These are phyloP conservation scores for Lepilemur septentrionalis DNA, from an alignment of 2,797 vertebrate genomes.

Conservation along the genomic window DNA sequence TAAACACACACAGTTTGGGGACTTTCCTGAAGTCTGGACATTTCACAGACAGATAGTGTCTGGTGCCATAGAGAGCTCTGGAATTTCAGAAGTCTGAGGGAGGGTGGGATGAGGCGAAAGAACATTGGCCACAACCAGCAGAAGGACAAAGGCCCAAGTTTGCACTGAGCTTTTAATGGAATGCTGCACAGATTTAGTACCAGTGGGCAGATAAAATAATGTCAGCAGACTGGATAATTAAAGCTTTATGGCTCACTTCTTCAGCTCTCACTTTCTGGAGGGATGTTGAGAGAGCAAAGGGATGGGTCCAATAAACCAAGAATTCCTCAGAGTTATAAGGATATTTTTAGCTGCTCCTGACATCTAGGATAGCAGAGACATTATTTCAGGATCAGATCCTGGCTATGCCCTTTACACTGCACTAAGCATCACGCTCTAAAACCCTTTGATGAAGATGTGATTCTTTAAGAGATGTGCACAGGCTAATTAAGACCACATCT, in stretches of 20 bases:
- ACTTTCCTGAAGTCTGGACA: neutral
- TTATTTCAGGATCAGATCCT: constrained; percentile 63
- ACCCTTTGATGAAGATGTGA: constrained; percentile 84
- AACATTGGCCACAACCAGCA: neutral
- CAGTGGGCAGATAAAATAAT: constrained; percentile 64
- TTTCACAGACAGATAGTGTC: constrained; percentile 32
- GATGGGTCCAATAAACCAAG: constrained; percentile 50
- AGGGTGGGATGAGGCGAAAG: neutral
- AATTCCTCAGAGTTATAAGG: constrained; percentile 60
- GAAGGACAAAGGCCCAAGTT: neutral
- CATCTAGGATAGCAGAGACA: constrained; percentile 58
- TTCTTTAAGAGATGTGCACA: constrained; percentile 82
- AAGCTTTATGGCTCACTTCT: constrained; percentile 52
- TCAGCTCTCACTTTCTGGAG: constrained; percentile 62
- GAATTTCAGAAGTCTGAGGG: constrained; percentile 28
- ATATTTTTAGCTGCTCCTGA: constrained; percentile 70
- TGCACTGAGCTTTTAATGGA: constrained; percentile 25
- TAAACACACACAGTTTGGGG: neutral
- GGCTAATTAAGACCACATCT: constrained; percentile 84
- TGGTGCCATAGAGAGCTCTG: neutral
- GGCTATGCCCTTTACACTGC: constrained; percentile 42
- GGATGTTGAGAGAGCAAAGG: constrained; percentile 50
- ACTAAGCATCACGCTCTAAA: constrained; percentile 65
- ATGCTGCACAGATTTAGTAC: constrained; percentile 48
- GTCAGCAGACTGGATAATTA: constrained; percentile 72